A percentile compares a stretch with the other conserved stretches of the same genome.
phyloP scores from a whole-genome alignment of 2,888 invertebrate genomes.

The Apamea anceps region DNA sequence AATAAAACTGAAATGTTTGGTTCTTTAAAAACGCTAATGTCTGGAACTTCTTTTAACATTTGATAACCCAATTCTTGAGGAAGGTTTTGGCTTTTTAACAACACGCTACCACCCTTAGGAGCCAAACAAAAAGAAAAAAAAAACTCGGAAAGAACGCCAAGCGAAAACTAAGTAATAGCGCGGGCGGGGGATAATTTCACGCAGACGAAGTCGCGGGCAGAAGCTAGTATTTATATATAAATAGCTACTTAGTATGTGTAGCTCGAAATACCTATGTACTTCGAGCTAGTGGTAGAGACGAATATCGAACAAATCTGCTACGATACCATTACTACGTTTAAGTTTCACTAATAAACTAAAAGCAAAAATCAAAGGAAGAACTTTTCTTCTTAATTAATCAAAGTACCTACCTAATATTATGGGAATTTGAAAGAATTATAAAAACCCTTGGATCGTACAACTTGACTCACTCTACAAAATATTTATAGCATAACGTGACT shows the following conservation, averaged over 20 bases:
- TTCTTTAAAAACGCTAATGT: neutral
- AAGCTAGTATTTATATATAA: neutral
- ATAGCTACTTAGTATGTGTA: neutral
- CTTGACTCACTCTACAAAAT: neutral
- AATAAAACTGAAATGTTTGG: neutral
- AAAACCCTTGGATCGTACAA: neutral
- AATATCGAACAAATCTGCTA: neutral
- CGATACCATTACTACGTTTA: neutral
- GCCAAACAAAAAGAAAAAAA: neutral
- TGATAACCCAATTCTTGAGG: neutral
- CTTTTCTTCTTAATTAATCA: conserved; percentile 9
- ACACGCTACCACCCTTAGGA: neutral
- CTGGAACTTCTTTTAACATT: neutral
- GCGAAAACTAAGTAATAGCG: neutral
- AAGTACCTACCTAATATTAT: neutral
- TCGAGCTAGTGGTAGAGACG: neutral
- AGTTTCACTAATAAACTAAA: neutral
- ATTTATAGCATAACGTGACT: conserved; percentile 5
- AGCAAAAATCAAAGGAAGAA: neutral
- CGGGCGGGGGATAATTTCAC: too few relatives aligned
- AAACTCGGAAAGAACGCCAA: neutral
- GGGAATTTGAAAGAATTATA: neutral
- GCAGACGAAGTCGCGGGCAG: too few relatives aligned
- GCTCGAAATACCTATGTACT: neutral
- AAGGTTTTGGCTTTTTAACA: neutral